Percentiles rank a stretch among this genome's conserved stretches.
These are phyloP conservation scores for Drosophila leonis DNA, from an alignment of 2,888 invertebrate genomes.

Conservation along the genomic window DNA sequence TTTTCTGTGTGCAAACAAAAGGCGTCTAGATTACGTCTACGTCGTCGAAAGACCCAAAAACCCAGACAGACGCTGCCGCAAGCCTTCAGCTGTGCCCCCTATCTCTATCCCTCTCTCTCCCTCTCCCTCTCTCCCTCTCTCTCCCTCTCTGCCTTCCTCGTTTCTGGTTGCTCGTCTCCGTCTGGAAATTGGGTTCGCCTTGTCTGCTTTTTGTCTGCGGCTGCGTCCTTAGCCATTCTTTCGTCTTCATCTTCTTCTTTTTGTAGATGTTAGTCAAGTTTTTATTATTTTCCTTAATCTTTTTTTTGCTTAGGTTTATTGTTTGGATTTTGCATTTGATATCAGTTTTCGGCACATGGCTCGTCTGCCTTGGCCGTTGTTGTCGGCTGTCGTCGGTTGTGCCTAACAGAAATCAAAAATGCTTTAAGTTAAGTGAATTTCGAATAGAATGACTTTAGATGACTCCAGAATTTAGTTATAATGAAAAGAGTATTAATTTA, in stretches of 20 bases:
- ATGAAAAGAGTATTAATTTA: neutral
- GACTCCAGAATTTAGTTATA: neutral
- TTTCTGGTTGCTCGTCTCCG: conserved; percentile 4
- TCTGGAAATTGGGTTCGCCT: conserved; percentile 43
- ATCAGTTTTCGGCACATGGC: conserved; percentile 60
- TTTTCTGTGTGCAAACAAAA: conserved; percentile 54
- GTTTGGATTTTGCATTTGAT: conserved; percentile 74
- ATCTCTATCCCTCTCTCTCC: neutral
- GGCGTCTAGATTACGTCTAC: conserved; percentile 74
- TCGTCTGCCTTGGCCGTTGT: conserved; percentile 14
- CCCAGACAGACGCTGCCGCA: conserved; percentile 35
- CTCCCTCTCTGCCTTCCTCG: neutral
- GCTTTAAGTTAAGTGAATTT: conserved; percentile 4
- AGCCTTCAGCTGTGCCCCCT: conserved; percentile 7
- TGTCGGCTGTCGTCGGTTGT: conserved; percentile 7
- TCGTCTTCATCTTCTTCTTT: conserved; percentile 23
- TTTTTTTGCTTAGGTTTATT: conserved; percentile 54
- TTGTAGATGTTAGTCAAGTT: conserved; percentile 74
- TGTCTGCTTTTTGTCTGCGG: conserved; percentile 66
- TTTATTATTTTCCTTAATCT: conserved; percentile 25
- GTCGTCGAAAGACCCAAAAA: conserved; percentile 28
- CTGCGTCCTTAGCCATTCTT: conserved; percentile 33
- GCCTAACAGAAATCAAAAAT: conserved; percentile 2
- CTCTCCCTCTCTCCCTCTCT: neutral
- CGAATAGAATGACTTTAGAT: neutral